Percentiles rank a stretch among this genome's conserved stretches.
Conservation (phyloP, 2,888 invertebrate genomes). For the Noctua pronuba region DNA sequence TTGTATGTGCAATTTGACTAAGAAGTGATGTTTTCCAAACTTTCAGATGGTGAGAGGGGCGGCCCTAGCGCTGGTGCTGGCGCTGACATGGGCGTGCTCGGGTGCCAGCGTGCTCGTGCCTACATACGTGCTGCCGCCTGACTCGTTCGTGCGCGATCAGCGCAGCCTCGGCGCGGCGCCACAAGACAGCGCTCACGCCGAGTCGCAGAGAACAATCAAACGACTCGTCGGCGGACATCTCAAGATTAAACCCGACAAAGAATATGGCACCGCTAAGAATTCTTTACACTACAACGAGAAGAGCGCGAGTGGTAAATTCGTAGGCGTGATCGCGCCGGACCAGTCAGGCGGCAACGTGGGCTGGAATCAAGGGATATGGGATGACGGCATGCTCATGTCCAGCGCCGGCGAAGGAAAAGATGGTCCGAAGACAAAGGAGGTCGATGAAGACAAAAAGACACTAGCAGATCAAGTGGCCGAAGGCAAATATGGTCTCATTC, state of each 20-base stretch:
- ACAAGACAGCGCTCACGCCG: slow-evolving; percentile 77
- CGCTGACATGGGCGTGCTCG: slow-evolving; percentile 86
- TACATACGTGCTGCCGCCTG: slow-evolving; percentile 89
- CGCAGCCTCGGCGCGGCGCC: slow-evolving; percentile 83
- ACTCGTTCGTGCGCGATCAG: slow-evolving; percentile 89
- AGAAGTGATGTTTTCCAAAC: slow-evolving; percentile 83
- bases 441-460: slow-evolving; percentile 95
- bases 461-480: slow-evolving; percentile 97
- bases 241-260: slow-evolving; percentile 86
- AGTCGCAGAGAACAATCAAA: slow-evolving; percentile 91
- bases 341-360: slow-evolving; percentile 88
- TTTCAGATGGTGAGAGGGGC: slow-evolving; percentile 91
- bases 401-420: slow-evolving; percentile 93
- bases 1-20: slow-evolving; percentile 74
- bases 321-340: slow-evolving; percentile 83
- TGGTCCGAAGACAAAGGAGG: slow-evolving; percentile 83
- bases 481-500: slow-evolving; percentile 97
- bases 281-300: slow-evolving; percentile 82
- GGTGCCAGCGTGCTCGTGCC: slow-evolving; percentile 88
- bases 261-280: slow-evolving; percentile 84
- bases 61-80: slow-evolving; percentile 87
- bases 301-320: slow-evolving; percentile 84
- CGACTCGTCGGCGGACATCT: slow-evolving; percentile 93
- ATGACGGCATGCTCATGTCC: slow-evolving; percentile 92
- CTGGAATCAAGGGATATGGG: slow-evolving; percentile 91